These are phyloP conservation scores for Maconellicoccus hirsutus DNA, from an alignment of 1,140 invertebrate species.

Conservation along the genomic window DNA sequence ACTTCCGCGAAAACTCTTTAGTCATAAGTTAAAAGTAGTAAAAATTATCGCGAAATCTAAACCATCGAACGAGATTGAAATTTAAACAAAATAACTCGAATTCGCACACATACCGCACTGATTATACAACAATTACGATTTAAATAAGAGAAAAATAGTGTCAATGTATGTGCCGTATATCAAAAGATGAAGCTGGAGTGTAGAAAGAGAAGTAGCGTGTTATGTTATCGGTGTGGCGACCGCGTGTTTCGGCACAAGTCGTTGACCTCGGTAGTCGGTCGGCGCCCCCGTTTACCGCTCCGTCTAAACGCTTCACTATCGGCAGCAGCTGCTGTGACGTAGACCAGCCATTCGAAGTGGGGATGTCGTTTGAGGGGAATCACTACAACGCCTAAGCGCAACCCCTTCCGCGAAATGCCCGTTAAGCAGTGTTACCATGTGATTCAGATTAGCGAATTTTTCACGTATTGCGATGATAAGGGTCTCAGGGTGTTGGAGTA, in stretches of 20 bases:
- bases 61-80: not conserved
- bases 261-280: conserved; percentile 20
- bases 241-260: conserved; percentile 21
- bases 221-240: conserved; percentile 21
- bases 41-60: not conserved
- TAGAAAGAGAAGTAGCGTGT: conserved; percentile 17
- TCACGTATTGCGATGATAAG: too few relatives aligned
- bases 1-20: not conserved
- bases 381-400: not conserved
- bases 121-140: not conserved
- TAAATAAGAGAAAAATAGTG: not conserved
- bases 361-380: conserved; percentile 10
- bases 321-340: conserved; percentile 19
- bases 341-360: not conserved
- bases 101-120: not conserved
- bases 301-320: not conserved
- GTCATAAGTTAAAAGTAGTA: not conserved
- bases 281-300: not conserved
- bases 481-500: too few relatives aligned
- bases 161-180: conserved; percentile 4
- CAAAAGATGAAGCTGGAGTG: conserved; percentile 13
- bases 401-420: conserved; percentile 18
- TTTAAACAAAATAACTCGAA: not conserved
- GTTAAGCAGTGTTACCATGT: conserved; percentile 5
- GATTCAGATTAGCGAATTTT: too few relatives aligned